Conservation (phyloP, 2,113 vertebrate genomes). For the Rhegmatorhina hoffmannsi region DNA sequence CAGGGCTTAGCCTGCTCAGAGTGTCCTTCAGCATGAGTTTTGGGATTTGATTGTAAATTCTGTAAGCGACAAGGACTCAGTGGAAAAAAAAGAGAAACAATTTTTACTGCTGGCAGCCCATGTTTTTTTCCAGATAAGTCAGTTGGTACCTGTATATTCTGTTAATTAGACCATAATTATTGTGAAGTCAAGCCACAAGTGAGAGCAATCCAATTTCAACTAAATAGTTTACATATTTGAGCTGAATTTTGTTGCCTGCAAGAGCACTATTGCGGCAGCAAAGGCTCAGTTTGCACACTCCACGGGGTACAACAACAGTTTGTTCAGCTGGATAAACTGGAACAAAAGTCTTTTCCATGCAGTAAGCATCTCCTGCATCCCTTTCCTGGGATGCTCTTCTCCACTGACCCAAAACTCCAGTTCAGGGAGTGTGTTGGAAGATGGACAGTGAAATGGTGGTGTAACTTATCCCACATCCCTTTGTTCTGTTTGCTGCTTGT, state of each 20-base stretch:
- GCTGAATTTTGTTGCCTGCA: not conserved
- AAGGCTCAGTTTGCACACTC: not conserved
- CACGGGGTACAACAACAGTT: not conserved
- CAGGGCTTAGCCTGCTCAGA: not conserved
- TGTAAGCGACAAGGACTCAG: not conserved
- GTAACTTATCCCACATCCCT: not conserved
- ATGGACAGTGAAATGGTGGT: not conserved
- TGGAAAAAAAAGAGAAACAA: fast-evolving
- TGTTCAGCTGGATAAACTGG: not conserved
- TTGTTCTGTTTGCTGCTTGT: not conserved
- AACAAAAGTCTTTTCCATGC: not conserved
- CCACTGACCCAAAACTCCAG: not conserved
- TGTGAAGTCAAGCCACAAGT: not conserved
- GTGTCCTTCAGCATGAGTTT: not conserved
- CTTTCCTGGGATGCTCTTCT: not conserved
- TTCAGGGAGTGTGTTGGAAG: not conserved
- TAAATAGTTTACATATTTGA: not conserved
- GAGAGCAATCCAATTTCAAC: not conserved
- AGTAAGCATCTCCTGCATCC: not conserved
- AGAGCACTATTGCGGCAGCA: not conserved
- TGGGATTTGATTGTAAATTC: not conserved
- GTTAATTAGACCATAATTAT: not conserved
- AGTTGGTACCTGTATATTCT: not conserved
- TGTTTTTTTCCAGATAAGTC: not conserved
- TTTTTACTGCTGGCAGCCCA: not conserved